These are phyloP conservation scores for Eupithecia subumbrata DNA, from an alignment of 2,888 invertebrate genomes.

Conservation along the genomic window DNA sequence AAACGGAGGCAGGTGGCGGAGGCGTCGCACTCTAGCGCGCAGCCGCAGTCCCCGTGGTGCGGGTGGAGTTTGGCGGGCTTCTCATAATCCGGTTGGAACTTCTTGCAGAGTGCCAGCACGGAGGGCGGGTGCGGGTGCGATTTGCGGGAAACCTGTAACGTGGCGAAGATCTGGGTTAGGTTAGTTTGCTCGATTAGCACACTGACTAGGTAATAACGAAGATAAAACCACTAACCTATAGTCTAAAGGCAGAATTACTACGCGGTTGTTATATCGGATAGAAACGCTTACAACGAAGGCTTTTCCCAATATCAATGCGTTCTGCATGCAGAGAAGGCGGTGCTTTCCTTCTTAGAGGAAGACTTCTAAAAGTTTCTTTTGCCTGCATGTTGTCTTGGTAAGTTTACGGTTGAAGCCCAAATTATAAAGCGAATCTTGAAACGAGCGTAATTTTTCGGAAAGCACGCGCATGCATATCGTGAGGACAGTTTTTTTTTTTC, in stretches of 20 bases:
- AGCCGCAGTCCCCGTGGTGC: slow-evolving; percentile 42
- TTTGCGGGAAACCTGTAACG: slow-evolving; percentile 81
- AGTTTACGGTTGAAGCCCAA: not conserved
- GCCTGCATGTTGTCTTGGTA: not conserved
- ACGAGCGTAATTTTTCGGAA: not conserved
- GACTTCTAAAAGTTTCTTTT: not conserved
- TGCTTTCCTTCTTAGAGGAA: not conserved
- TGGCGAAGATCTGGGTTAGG: slow-evolving; percentile 29
- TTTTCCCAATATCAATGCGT: not conserved
- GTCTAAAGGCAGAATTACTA: not conserved
- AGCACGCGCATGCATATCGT: not conserved
- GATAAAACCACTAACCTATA: not conserved
- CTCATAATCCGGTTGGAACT: slow-evolving; percentile 82
- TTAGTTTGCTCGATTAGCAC: slow-evolving; percentile 27
- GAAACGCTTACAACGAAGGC: not conserved
- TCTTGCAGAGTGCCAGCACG: slow-evolving; percentile 81
- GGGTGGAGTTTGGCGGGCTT: slow-evolving; percentile 71
- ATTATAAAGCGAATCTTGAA: not conserved
- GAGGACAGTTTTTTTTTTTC: not conserved
- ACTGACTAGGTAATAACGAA: not conserved
- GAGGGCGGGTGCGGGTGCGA: slow-evolving; percentile 83
- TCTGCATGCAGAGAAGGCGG: not conserved
- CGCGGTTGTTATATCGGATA: not conserved
- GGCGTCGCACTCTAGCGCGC: slow-evolving; percentile 49
- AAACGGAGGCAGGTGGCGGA: slow-evolving; percentile 47